Evolutionary conservation across 2,113 vertebrate genomes (phyloP).

Genomic region (Rhabdornis inornatus): DNA sequence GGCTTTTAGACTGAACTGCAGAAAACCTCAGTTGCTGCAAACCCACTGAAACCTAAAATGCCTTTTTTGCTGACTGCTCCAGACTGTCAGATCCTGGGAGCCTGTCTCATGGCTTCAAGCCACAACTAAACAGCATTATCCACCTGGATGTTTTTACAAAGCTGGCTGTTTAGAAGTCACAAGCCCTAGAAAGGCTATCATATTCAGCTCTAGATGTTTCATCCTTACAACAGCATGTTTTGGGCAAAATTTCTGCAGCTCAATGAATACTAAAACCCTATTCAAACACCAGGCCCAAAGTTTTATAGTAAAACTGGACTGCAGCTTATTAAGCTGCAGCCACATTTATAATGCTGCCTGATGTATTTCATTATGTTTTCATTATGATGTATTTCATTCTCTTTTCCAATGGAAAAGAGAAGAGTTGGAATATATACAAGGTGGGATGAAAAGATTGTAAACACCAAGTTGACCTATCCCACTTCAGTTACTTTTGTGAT

Average conservation of each 20-base stretch:
- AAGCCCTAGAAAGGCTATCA: not conserved
- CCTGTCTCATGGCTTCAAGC: not conserved
- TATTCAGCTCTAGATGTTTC: not conserved
- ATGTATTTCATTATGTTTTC: not conserved
- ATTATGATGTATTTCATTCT: not conserved
- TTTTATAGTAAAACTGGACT: not conserved
- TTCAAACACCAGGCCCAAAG: accelerated
- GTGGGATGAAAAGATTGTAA: not conserved
- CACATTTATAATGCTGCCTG: not conserved
- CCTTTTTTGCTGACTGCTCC: not conserved
- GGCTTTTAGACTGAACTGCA: not conserved
- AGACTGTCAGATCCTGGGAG: not conserved
- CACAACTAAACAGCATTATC: not conserved
- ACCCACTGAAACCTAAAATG: not conserved
- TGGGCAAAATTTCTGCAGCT: not conserved
- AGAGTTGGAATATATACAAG: not conserved
- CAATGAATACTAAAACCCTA: not conserved
- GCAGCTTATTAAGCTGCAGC: not conserved
- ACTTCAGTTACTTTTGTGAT: not conserved
- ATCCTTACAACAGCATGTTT: not conserved
- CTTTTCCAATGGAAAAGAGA: not conserved
- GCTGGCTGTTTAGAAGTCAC: not conserved
- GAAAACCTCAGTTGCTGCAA: not conserved
- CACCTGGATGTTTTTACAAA: not conserved
- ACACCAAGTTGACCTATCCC: not conserved